These are phyloP conservation scores for Arothron firmamentum DNA, from an alignment of 2,113 vertebrate species.

Conservation along the genomic window DNA sequence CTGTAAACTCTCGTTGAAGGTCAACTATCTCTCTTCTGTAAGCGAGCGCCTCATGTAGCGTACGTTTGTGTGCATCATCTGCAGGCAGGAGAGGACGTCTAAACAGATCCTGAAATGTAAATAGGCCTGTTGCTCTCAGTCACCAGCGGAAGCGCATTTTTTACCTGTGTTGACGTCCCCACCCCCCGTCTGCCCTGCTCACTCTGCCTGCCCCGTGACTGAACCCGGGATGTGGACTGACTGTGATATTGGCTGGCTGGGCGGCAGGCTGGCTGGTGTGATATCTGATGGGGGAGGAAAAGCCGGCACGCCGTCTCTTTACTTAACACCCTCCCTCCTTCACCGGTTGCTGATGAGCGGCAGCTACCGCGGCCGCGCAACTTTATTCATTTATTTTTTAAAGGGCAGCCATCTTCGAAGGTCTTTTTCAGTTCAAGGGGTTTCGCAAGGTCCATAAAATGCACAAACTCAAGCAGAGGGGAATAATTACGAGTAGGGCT, in stretches of 20 bases:
- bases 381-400: slow-evolving; percentile 57
- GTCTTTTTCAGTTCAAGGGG: slow-evolving; percentile 40
- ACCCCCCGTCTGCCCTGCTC: slow-evolving; percentile 6
- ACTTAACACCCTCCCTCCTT: slow-evolving; percentile 58
- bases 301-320: slow-evolving; percentile 63
- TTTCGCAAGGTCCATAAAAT: slow-evolving; percentile 26
- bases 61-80: too few species aligned
- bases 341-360: slow-evolving; percentile 39
- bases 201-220: slow-evolving; percentile 48
- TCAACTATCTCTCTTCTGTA: too few species aligned
- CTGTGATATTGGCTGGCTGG: slow-evolving; percentile 68
- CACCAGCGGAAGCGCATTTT: not conserved
- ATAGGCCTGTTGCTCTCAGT: slow-evolving; percentile 23
- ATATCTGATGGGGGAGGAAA: slow-evolving; percentile 63
- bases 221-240: slow-evolving; percentile 60
- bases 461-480: slow-evolving; percentile 14
- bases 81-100: too few species aligned
- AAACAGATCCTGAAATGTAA: too few species aligned
- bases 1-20: too few species aligned
- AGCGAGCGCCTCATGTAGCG: too few species aligned
- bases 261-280: slow-evolving; percentile 63
- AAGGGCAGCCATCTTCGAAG: slow-evolving; percentile 31
- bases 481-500: too few species aligned
- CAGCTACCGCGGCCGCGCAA: slow-evolving; percentile 27
- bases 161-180: slow-evolving; percentile 36